Percentiles rank a stretch among this genome's conserved stretches.
phyloP scores from a whole-genome alignment of 2,888 invertebrate genomes.

The Ischnura elegans region DNA sequence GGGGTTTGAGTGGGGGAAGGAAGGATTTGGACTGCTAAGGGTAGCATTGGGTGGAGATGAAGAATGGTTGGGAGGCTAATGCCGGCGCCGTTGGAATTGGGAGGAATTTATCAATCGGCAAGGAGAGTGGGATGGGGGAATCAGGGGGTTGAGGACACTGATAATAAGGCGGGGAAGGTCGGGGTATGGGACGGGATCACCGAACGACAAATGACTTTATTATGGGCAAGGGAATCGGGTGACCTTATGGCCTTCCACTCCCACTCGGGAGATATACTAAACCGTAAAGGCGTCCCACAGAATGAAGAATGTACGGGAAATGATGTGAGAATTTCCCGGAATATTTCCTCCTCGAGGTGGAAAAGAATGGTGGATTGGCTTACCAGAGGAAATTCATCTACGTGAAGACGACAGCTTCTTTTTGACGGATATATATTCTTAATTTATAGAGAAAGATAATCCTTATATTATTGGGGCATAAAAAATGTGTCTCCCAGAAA shows the following conservation, averaged over 20 bases:
- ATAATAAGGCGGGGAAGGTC: slow-evolving; percentile 20
- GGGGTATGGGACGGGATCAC: neutral
- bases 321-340: neutral
- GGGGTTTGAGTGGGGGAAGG: neutral
- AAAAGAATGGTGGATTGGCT: neutral
- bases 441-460: too few relatives aligned
- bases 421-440: too few relatives aligned
- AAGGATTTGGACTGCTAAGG: neutral
- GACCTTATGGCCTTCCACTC: neutral
- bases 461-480: too few relatives aligned
- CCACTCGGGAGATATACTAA: neutral
- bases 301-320: neutral
- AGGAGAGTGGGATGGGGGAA: neutral
- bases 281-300: neutral
- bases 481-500: too few relatives aligned
- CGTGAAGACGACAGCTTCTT: too few relatives aligned
- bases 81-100: neutral
- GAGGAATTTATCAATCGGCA: neutral
- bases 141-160: neutral
- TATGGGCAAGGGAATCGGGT: neutral
- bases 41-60: neutral
- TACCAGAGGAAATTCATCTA: too few relatives aligned
- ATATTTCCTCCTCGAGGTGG: neutral
- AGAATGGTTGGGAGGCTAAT: neutral
- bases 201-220: slow-evolving; percentile 28